Evolutionary conservation across 2,797 vertebrate genomes (phyloP).

Genomic region (Heterohyrax brucei): DNA sequence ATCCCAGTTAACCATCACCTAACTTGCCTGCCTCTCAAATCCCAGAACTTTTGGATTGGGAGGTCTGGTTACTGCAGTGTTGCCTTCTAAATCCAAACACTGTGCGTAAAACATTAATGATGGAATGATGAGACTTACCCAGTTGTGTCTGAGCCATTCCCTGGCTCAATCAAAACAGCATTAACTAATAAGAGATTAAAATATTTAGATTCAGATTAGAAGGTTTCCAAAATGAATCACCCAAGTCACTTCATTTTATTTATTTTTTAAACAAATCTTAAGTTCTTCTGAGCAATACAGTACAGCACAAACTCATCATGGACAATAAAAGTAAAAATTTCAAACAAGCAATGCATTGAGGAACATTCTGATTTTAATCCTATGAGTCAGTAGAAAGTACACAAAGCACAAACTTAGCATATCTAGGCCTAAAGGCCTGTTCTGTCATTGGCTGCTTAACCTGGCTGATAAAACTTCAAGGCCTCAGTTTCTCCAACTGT

Average conservation of each 20-base stretch:
- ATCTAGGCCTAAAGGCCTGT: background rate
- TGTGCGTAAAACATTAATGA: constrained; percentile 58
- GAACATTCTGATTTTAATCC: constrained; percentile 15
- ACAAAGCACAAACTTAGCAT: background rate
- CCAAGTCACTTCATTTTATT: constrained; percentile 56
- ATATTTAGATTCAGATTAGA: constrained; percentile 65
- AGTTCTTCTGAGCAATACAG: constrained; percentile 31
- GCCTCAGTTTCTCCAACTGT: background rate
- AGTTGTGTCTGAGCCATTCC: background rate
- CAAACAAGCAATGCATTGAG: constrained; percentile 21
- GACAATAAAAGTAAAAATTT: constrained; percentile 44
- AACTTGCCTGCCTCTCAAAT: constrained; percentile 21
- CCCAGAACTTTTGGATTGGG: background rate
- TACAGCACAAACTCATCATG: background rate
- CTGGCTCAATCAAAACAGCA: constrained; percentile 64
- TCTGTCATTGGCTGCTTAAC: background rate
- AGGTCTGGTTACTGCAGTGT: background rate
- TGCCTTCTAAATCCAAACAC: constrained; percentile 17
- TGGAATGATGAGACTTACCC: background rate
- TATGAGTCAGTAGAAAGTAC: background rate
- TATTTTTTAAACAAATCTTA: constrained; percentile 32
- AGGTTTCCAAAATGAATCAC: constrained; percentile 46
- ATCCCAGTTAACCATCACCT: background rate
- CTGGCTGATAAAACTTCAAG: background rate
- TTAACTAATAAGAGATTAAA: constrained; percentile 75